phyloP scores from a whole-genome alignment of 2,888 invertebrate species.

The Troides oblongomaculatus region DNA sequence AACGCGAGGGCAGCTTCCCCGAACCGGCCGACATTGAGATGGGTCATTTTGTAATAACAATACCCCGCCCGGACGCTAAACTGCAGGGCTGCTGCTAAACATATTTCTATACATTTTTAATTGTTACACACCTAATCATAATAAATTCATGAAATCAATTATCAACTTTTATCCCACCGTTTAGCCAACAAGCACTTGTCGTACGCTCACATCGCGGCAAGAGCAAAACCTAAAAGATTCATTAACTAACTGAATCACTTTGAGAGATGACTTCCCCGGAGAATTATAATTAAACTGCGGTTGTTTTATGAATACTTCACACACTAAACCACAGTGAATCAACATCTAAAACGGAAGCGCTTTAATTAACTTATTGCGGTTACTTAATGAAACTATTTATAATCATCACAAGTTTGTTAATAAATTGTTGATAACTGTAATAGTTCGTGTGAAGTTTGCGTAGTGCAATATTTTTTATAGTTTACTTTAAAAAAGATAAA shows the following conservation, averaged over 20 bases:
- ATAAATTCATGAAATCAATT: too few species aligned
- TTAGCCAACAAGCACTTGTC: too few species aligned
- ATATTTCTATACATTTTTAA: neutral
- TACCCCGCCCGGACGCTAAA: constrained; percentile 40
- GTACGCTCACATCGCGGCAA: too few species aligned
- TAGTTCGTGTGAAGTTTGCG: too few species aligned
- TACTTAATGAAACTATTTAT: too few species aligned
- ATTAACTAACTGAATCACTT: neutral
- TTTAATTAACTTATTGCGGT: too few species aligned
- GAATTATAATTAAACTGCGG: neutral
- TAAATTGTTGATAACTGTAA: too few species aligned
- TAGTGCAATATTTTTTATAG: too few species aligned
- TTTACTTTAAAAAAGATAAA: too few species aligned
- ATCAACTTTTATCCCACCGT: too few species aligned
- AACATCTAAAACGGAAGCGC: neutral
- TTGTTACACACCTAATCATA: too few species aligned
- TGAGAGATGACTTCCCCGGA: neutral
- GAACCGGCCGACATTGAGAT: constrained; percentile 76
- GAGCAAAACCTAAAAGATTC: neutral
- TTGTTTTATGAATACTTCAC: neutral
- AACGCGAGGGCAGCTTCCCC: constrained; percentile 51
- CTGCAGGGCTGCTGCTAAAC: constrained; percentile 51
- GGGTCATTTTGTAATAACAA: constrained; percentile 78
- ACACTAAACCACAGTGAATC: neutral
- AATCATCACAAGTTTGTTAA: too few species aligned